Evolutionary conservation across 2,888 invertebrate genomes (phyloP), one percentile per base, ranked within the genome.

Genomic region (Halocaridina rubra): DNA sequence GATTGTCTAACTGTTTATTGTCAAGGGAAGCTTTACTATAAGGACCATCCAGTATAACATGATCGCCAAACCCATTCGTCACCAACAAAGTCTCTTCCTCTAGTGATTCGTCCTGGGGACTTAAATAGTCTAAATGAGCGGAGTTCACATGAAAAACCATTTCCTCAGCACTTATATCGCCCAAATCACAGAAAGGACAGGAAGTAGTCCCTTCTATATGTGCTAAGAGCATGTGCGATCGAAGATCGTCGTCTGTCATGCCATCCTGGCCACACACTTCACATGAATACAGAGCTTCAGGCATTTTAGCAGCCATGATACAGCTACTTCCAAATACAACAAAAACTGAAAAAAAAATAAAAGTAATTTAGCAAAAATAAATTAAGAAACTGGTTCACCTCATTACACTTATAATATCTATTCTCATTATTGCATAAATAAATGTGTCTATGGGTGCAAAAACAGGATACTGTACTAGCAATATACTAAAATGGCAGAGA

Each of bases 241-340:
- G 92, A 94, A 96, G 71, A 27, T 82, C 84, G 3, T 80, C 86
- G 24, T 86, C 86, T 95, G 89, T 95, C 86, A 96, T 92, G 24
- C 95, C 95, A 89, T 95, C 95, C 88, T 94, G 93, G n/a, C 96
- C 96, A 91, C 96, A 96, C 88, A 96, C 95, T 91, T 96, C 95
- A 91, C 96, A 96, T 80, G 94, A 93, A 90, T 94, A 93, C 33
- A 86, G 32, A 2, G 76, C 74, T 39, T 80, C 79, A 10, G 80
- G 74, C 77, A 71, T 72, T 22, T 84, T 80, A 64, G 74, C 79
- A 32, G 84, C 84, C 80, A 80, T 84, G 59, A 19, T 77, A 30
- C 22, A 16, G 59, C 77, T 33, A 24, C 19, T 10, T 19, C 19
- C n/a, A 0, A n/a, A 4, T 53, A 19, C 16, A 53, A 53, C 16